phyloP scores from a whole-genome alignment of 2,888 invertebrate species.

The Biston stratarius region DNA sequence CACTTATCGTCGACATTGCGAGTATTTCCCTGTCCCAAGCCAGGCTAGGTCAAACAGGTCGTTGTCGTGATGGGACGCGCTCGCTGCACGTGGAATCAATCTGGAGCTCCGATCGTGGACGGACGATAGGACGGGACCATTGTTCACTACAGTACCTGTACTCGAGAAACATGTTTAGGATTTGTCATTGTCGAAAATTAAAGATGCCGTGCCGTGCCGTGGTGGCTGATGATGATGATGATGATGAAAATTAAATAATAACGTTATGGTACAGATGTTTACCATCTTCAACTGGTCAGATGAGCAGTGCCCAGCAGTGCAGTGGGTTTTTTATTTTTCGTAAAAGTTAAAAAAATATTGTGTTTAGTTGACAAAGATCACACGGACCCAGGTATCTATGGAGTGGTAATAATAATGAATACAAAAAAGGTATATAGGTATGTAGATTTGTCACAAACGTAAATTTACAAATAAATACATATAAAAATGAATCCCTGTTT shows the following conservation, averaged over 20 bases:
- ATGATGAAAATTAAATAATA: too few relatives aligned
- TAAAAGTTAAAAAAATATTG: too few relatives aligned
- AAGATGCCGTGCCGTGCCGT: too few relatives aligned
- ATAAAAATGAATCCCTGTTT: too few relatives aligned
- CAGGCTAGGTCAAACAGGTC: slow-evolving; percentile 27
- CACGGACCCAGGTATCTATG: neutral
- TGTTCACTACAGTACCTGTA: slow-evolving; percentile 19
- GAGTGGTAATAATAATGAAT: neutral
- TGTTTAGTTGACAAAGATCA: neutral
- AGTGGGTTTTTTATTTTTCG: too few relatives aligned
- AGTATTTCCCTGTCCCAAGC: slow-evolving; percentile 6
- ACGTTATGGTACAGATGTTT: neutral
- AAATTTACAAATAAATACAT: too few relatives aligned
- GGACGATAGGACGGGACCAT: slow-evolving; percentile 32
- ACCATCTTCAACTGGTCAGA: neutral
- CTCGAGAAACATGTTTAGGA: neutral
- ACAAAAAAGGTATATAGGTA: too few relatives aligned
- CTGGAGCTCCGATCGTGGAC: slow-evolving; percentile 37
- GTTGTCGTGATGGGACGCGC: slow-evolving; percentile 35
- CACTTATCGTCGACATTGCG: neutral
- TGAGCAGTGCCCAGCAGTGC: too few relatives aligned
- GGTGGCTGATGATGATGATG: too few relatives aligned
- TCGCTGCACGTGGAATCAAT: slow-evolving; percentile 38
- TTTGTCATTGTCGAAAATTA: slow-evolving; percentile 3
- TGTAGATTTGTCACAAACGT: too few relatives aligned